Conservation (phyloP, 92 coral and sea anemone genomes). For the Siderastrea radians region DNA sequence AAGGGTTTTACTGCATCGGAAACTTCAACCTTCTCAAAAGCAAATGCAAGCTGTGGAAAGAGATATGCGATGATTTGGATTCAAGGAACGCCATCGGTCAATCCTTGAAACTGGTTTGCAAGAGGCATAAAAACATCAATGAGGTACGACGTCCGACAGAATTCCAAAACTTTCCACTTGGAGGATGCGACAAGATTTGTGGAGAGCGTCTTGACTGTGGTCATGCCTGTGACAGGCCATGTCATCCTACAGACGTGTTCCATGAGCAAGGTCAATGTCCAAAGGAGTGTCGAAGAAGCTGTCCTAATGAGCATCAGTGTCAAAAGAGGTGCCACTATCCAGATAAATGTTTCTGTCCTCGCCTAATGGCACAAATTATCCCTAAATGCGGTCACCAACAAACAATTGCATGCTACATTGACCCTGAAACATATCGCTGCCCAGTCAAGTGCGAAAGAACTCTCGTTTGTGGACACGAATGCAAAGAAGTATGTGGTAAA, state of each 20-base stretch:
- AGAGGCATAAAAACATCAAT: neutral
- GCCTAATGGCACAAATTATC: conserved; percentile 28
- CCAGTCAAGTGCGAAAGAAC: conserved; percentile 57
- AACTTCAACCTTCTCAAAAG: conserved; percentile 59
- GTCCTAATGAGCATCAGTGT: conserved; percentile 50
- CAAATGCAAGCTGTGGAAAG: conserved; percentile 60
- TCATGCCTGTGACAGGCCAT: conserved; percentile 27
- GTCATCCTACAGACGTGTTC: conserved; percentile 49
- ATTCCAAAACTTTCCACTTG: neutral
- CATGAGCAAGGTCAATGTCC: conserved; percentile 31
- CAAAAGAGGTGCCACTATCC: conserved; percentile 67
- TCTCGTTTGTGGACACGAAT: conserved; percentile 74
- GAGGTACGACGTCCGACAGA: neutral
- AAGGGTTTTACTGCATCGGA: conserved; percentile 71
- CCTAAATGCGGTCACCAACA: neutral
- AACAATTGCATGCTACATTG: neutral
- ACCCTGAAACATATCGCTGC: neutral
- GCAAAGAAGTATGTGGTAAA: conserved; percentile 44
- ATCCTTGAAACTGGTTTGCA: neutral
- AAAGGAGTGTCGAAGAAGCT: conserved; percentile 37
- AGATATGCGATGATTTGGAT: conserved; percentile 57
- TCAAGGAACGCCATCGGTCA: conserved; percentile 31
- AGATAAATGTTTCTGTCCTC: conserved; percentile 50
- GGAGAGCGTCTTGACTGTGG: conserved; percentile 50
- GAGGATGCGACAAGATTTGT: conserved; percentile 34